Percentiles rank a stretch among this genome's conserved stretches.
Conservation (phyloP, 2,113 vertebrate genomes). For the Nothoprocta perdicaria region DNA sequence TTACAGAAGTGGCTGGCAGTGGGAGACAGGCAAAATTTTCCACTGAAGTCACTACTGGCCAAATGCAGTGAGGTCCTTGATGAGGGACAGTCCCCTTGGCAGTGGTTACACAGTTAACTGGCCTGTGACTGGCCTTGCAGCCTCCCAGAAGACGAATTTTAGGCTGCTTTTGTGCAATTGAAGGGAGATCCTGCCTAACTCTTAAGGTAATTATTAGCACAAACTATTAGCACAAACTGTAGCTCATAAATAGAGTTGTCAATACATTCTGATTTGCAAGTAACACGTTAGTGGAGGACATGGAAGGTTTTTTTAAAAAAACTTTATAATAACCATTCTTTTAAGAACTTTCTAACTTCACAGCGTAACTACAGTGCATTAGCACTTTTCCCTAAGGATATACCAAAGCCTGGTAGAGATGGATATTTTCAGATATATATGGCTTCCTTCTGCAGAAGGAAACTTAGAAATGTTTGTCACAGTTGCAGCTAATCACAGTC, state of each 20-base stretch:
- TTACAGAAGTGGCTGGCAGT: neutral
- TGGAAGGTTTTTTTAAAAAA: neutral
- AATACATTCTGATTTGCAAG: neutral
- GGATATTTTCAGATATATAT: neutral
- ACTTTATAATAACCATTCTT: neutral
- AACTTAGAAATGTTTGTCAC: neutral
- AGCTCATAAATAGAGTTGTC: neutral
- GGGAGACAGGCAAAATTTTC: neutral
- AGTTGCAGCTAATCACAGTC: neutral
- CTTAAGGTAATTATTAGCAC: neutral
- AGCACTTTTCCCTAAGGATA: neutral
- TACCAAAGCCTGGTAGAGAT: neutral
- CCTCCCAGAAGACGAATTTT: neutral
- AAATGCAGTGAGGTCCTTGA: rapidly evolving
- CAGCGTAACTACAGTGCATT: neutral
- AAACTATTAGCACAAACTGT: neutral
- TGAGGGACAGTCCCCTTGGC: neutral
- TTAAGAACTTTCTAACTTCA: neutral
- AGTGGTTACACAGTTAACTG: neutral
- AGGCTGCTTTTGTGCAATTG: neutral
- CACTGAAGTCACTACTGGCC: neutral
- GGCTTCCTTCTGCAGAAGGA: neutral
- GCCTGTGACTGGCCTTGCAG: neutral
- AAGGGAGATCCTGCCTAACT: neutral
- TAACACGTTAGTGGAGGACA: neutral